Conservation (phyloP, 2,113 vertebrate species). For the Fulmarus glacialis region DNA sequence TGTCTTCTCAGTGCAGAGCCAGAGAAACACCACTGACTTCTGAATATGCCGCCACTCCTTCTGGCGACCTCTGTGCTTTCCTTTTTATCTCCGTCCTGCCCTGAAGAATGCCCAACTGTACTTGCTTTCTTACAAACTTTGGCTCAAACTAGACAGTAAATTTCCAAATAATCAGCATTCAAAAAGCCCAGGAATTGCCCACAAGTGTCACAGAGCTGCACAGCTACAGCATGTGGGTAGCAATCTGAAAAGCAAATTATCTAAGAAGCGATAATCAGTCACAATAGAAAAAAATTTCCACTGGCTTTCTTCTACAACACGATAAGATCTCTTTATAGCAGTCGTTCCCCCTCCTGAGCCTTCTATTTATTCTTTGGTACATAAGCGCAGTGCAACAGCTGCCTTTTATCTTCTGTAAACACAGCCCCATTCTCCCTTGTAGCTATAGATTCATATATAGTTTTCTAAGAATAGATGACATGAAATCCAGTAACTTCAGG, state of each 20-base stretch:
- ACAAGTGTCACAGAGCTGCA: neutral
- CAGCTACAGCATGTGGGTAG: neutral
- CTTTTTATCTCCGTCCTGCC: neutral
- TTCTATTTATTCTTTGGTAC: neutral
- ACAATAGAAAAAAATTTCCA: neutral
- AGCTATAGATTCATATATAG: neutral
- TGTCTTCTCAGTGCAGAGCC: neutral
- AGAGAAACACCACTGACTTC: neutral
- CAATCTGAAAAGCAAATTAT: neutral
- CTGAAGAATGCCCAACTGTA: neutral
- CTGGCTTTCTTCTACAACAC: neutral
- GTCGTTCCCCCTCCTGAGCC: neutral
- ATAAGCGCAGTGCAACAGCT: neutral
- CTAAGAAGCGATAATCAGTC: neutral
- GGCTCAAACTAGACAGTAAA: neutral
- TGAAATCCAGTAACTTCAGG: neutral
- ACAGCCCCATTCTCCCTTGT: neutral
- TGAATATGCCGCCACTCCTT: accelerated
- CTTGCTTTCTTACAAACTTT: neutral
- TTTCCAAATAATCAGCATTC: neutral
- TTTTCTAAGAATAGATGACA: constrained; percentile 8
- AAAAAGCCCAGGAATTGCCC: neutral
- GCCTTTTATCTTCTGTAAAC: constrained; percentile 45
- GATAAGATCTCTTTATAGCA: neutral
- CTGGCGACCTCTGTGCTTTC: neutral